Conservation (phyloP, 2,888 invertebrate species). For the Graphium colonna region DNA sequence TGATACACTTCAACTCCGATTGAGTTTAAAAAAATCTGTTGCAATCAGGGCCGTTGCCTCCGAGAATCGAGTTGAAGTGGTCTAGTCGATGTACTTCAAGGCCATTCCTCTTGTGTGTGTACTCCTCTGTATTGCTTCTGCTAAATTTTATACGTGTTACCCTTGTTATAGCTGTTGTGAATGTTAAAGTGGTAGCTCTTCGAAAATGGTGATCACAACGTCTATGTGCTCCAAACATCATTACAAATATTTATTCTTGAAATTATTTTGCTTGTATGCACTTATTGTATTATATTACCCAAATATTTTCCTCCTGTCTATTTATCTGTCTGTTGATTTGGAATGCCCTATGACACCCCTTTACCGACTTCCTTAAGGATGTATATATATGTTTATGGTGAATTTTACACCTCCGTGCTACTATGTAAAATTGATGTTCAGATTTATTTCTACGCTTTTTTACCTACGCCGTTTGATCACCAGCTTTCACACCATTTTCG, state of each 20-base stretch:
- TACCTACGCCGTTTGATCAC: constrained; percentile 51
- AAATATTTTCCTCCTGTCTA: constrained; percentile 10
- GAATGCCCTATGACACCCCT: constrained; percentile 36
- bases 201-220: constrained; percentile 60
- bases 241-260: constrained; percentile 35
- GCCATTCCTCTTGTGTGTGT: constrained; percentile 43
- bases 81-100: constrained; percentile 28
- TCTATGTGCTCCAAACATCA: constrained; percentile 39
- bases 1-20: constrained; percentile 45
- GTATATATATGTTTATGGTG: not conserved
- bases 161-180: constrained; percentile 60
- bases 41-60: constrained; percentile 4
- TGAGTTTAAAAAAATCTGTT: constrained; percentile 21
- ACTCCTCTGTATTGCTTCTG: constrained; percentile 60
- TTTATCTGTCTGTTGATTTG: constrained; percentile 25
- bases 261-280: constrained; percentile 46
- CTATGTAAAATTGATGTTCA: constrained; percentile 69
- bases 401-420: constrained; percentile 41
- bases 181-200: constrained; percentile 50
- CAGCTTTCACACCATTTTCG: constrained; percentile 67
- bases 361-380: constrained; percentile 19
- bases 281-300: constrained; percentile 2
- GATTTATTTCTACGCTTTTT: constrained; percentile 52
- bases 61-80: constrained; percentile 33
- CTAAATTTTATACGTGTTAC: constrained; percentile 48